Evolutionary conservation across 2,113 vertebrate genomes (phyloP).

Genomic region (Pyrgilauda ruficollis): DNA sequence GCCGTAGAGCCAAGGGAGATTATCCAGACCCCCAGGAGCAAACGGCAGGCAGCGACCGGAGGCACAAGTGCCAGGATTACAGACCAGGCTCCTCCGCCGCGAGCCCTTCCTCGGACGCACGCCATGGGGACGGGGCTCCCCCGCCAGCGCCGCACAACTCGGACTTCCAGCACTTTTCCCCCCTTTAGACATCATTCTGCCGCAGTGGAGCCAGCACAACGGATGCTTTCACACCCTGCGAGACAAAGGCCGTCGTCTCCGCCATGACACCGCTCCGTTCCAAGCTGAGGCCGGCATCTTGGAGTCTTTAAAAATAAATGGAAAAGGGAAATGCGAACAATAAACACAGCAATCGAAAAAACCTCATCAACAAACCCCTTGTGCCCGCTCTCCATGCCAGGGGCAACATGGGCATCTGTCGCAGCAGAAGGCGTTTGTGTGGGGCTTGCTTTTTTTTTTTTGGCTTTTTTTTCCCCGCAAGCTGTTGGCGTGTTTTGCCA

Average conservation of each 20-base stretch:
- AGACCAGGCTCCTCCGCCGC: slow-evolving; percentile 61
- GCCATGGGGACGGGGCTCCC: slow-evolving; percentile 60
- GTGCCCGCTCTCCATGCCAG: slow-evolving; percentile 71
- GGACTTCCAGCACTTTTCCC: slow-evolving; percentile 70
- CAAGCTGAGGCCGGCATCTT: slow-evolving; percentile 73
- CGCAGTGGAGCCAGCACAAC: slow-evolving; percentile 73
- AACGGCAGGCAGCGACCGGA: slow-evolving; percentile 71
- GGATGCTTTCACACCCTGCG: slow-evolving; percentile 78
- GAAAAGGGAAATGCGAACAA: slow-evolving; percentile 66
- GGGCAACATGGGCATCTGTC: slow-evolving; percentile 77
- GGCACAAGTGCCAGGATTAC: slow-evolving; percentile 79
- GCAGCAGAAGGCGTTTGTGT: slow-evolving; percentile 69
- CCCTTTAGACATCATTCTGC: slow-evolving; percentile 70
- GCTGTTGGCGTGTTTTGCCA: slow-evolving; percentile 71
- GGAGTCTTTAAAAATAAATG: slow-evolving; percentile 66
- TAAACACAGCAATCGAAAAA: slow-evolving; percentile 65
- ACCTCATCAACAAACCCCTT: slow-evolving; percentile 60
- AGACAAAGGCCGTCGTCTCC: slow-evolving; percentile 82
- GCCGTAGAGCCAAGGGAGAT: slow-evolving; percentile 70
- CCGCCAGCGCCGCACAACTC: slow-evolving; percentile 50
- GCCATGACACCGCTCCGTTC: slow-evolving; percentile 76
- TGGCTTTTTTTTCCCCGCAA: neutral
- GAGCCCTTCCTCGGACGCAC: slow-evolving; percentile 60
- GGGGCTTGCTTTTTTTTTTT: slow-evolving; percentile 26
- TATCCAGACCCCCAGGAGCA: slow-evolving; percentile 77